Conservation (phyloP, 2,113 vertebrate species). For the Pangasianodon hypophthalmus region DNA sequence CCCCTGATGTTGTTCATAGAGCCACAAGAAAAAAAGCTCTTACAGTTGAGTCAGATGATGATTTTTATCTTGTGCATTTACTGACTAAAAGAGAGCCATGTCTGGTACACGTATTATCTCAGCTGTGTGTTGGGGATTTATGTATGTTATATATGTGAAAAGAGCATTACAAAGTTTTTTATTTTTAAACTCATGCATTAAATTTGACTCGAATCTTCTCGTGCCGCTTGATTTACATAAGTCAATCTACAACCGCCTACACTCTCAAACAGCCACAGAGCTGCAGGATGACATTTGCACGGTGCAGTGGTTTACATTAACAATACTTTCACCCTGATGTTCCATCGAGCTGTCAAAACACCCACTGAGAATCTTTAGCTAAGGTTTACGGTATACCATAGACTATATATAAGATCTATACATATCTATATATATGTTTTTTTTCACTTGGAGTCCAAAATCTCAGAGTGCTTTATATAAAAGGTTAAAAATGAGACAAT, state of each 20-base stretch:
- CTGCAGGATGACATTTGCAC: constrained; percentile 17
- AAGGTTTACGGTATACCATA: too few relatives aligned
- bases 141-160: neutral
- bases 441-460: neutral
- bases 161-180: neutral
- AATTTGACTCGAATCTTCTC: neutral
- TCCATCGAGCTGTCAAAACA: constrained; percentile 8
- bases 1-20: neutral
- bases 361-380: neutral
- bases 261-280: constrained; percentile 10
- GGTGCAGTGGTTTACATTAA: neutral
- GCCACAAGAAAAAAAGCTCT: neutral
- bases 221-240: neutral
- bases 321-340: neutral
- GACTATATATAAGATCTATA: neutral
- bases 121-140: neutral
- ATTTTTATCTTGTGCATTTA: neutral
- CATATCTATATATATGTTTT: neutral
- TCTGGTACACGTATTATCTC: neutral
- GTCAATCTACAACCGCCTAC: constrained; percentile 8
- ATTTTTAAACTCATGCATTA: neutral
- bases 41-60: neutral
- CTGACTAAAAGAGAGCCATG: neutral
- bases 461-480: neutral
- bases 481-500: neutral